Evolutionary conservation across 2,113 vertebrate genomes (phyloP).

Genomic region (Dicaeum eximium): DNA sequence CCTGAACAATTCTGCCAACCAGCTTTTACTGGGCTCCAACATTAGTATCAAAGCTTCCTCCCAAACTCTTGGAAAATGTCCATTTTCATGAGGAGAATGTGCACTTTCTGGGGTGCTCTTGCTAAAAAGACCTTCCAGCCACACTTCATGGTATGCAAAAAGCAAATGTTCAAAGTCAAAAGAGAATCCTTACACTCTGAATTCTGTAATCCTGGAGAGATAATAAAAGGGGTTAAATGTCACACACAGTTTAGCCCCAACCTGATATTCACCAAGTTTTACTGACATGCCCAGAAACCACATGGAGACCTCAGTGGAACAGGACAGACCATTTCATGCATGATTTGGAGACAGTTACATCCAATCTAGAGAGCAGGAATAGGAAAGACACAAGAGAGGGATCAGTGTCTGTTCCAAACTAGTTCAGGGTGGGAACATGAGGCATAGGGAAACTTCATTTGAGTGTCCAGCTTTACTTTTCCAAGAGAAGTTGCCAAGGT

Average conservation of each 20-base stretch:
- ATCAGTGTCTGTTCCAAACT: background rate
- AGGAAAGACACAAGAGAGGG: background rate
- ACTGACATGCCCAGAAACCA: background rate
- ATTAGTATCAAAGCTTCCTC: background rate
- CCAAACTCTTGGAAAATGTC: background rate
- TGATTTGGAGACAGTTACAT: background rate
- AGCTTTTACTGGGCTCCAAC: background rate
- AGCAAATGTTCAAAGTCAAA: background rate
- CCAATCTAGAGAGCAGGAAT: background rate
- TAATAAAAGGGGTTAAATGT: background rate
- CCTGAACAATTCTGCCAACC: background rate
- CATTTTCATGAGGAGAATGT: background rate
- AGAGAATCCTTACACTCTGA: background rate
- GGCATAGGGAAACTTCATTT: background rate
- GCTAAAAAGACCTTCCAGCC: background rate
- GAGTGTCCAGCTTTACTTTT: background rate
- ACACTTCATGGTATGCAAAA: background rate
- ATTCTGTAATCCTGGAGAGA: background rate
- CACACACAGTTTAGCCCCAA: background rate
- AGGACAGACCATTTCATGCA: background rate
- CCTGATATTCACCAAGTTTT: background rate
- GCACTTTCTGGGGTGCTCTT: background rate
- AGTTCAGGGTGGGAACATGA: background rate
- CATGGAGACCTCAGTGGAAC: background rate
- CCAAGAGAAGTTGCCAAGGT: constrained; percentile 32